Conservation (phyloP, 1,140 invertebrate genomes). For the Mactra quadrangularis region DNA sequence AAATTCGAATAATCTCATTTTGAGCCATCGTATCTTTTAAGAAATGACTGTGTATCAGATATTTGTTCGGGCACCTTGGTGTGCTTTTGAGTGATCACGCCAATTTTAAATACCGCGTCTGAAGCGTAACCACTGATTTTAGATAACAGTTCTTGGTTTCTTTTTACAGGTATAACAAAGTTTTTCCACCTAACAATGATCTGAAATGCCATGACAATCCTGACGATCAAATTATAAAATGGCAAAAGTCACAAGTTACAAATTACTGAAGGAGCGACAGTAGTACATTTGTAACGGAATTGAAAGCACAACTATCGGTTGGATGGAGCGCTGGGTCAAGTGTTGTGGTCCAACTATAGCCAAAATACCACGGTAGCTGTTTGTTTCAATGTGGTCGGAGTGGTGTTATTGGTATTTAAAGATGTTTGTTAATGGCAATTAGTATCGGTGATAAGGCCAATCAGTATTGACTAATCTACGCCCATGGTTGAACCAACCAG, state of each 20-base stretch:
- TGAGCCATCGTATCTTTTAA: too few species aligned
- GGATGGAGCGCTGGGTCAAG: not conserved
- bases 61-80: too few species aligned
- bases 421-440: not conserved
- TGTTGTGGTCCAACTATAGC: not conserved
- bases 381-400: not conserved
- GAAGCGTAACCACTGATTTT: too few species aligned
- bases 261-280: conserved; percentile 21
- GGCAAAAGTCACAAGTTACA: conserved; percentile 11
- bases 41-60: too few species aligned
- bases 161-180: conserved; percentile 54
- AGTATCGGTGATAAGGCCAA: too few species aligned
- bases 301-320: not conserved
- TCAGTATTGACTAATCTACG: too few species aligned
- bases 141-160: not conserved
- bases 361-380: not conserved
- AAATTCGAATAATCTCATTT: too few species aligned
- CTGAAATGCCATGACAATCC: conserved; percentile 42
- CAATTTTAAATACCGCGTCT: too few species aligned
- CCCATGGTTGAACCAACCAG: too few species aligned
- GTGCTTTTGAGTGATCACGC: too few species aligned
- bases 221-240: conserved; percentile 28
- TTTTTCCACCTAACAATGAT: conserved; percentile 50
- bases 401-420: not conserved
- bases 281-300: not conserved